Percentiles rank a stretch among this genome's conserved stretches.
These are phyloP conservation scores for Vicugna pacos DNA, from an alignment of 2,113 vertebrate genomes.

Conservation along the genomic window DNA sequence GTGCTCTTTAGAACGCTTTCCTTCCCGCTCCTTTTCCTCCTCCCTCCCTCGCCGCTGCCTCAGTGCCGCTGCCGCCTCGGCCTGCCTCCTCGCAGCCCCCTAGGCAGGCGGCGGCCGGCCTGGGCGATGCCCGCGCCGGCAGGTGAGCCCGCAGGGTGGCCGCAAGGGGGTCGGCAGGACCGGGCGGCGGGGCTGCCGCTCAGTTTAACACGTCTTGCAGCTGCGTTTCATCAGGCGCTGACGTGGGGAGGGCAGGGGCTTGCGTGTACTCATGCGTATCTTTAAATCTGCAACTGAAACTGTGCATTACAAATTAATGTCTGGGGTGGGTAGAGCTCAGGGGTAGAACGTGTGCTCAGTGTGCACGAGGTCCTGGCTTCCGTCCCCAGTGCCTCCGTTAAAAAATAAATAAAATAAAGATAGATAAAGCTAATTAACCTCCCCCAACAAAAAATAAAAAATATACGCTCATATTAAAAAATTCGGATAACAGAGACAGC, in stretches of 20 bases:
- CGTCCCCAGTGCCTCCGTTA: no score
- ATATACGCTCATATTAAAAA: background rate
- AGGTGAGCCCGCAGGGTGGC: background rate
- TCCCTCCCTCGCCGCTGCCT: background rate
- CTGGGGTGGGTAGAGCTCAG: no score
- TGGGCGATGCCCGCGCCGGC: slow-evolving; percentile 69
- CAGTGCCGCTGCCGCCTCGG: slow-evolving; percentile 42
- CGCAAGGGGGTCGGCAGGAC: slow-evolving; percentile 66
- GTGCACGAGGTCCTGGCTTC: no score
- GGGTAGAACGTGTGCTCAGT: no score
- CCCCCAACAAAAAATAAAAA: no score
- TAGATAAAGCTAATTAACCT: no score
- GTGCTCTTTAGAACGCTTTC: background rate
- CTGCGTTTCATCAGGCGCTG: no score
- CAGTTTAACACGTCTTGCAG: rapidly evolving
- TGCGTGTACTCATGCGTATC: background rate
- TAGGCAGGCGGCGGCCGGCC: slow-evolving; percentile 66
- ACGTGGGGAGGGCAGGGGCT: background rate
- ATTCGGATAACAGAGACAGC: background rate
- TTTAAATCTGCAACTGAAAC: background rate
- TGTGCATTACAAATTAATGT: background rate
- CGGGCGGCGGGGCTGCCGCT: slow-evolving; percentile 12
- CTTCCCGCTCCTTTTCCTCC: background rate
- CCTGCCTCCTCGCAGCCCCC: slow-evolving; percentile 28
- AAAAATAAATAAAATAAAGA: no score